Conservation (phyloP, 2,797 vertebrate species). For the Anniella stebbinsi region DNA sequence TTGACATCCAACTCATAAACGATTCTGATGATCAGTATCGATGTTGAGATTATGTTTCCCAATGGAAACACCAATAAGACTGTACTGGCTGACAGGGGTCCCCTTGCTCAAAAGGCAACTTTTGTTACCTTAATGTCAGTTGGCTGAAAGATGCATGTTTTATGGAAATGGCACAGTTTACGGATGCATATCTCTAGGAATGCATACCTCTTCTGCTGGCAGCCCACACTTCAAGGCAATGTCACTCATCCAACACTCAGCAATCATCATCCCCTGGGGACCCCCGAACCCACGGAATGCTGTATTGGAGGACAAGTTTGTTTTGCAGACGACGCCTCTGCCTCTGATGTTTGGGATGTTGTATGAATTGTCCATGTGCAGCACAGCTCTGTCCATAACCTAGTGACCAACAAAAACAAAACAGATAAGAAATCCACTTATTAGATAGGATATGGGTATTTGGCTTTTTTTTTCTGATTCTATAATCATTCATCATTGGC, state of each 20-base stretch:
- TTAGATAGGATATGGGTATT: neutral
- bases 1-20: neutral
- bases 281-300: slow-evolving; percentile 96
- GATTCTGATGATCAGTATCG: neutral
- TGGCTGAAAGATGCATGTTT: neutral
- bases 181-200: neutral
- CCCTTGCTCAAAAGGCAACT: neutral
- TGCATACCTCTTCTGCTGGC: slow-evolving; percentile 86
- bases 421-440: neutral
- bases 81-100: neutral
- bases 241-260: slow-evolving; percentile 91
- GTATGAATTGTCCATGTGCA: slow-evolving; percentile 95
- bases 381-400: slow-evolving; percentile 91
- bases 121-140: neutral
- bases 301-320: slow-evolving; percentile 93
- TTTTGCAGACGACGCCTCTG: slow-evolving; percentile 87
- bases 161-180: neutral
- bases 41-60: neutral
- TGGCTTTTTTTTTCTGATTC: neutral
- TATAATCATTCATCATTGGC: neutral
- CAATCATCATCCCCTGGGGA: slow-evolving; percentile 92
- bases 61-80: neutral
- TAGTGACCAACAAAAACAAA: slow-evolving; percentile 62
- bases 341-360: slow-evolving; percentile 88
- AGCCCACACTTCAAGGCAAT: slow-evolving; percentile 84